A percentile compares a stretch with the other conserved stretches of the same genome.
Conservation (phyloP, 2,797 vertebrate species). For the Rhabdophis nuchalis region DNA sequence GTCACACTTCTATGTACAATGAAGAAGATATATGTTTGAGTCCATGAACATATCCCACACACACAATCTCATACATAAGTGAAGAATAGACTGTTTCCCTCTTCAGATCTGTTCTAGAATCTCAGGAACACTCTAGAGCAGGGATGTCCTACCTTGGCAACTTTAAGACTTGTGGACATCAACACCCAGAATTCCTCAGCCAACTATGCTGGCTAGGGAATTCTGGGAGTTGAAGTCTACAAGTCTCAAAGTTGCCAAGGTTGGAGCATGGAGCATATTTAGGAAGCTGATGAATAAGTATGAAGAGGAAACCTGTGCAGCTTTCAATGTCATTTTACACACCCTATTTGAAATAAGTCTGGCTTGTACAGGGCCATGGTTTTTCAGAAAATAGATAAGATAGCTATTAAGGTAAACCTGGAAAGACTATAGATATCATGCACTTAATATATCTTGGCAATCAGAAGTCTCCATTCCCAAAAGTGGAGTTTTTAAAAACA, state of each 20-base stretch:
- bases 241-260: neutral
- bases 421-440: neutral
- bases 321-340: neutral
- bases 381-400: neutral
- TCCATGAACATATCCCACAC: neutral
- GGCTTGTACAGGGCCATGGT: neutral
- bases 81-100: neutral
- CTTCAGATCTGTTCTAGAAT: neutral
- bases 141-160: neutral
- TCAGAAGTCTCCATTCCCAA: neutral
- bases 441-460: neutral
- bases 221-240: neutral
- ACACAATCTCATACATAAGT: neutral
- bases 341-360: neutral
- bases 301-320: neutral
- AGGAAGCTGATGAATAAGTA: neutral
- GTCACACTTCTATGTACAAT: neutral
- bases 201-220: neutral
- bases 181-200: neutral
- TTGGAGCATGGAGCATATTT: neutral
- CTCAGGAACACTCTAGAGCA: neutral
- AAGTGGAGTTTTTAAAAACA: neutral
- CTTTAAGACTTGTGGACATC: neutral
- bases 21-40: neutral
- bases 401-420: neutral